Percentiles rank a stretch among this genome's conserved stretches.
These are phyloP conservation scores for Sepiola atlantica DNA, from an alignment of 2,888 invertebrate genomes.

Conservation along the genomic window DNA sequence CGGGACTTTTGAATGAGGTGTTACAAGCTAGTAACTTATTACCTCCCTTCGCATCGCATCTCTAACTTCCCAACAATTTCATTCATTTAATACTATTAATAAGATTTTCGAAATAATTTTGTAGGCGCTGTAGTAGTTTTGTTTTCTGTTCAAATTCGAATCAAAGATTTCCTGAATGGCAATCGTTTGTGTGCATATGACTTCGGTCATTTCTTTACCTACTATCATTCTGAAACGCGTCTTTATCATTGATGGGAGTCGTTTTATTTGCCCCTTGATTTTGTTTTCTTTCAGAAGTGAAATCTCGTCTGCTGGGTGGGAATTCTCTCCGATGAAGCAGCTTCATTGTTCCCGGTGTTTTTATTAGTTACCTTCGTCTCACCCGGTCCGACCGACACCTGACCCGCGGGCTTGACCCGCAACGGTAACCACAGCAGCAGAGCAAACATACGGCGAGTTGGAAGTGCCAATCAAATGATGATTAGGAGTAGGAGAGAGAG, in stretches of 20 bases:
- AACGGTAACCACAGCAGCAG: constrained; percentile 32
- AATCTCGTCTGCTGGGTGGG: not conserved
- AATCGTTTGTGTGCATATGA: not conserved
- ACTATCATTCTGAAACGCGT: not conserved
- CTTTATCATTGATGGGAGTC: not conserved
- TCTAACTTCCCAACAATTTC: no score
- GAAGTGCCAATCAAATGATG: constrained; percentile 46
- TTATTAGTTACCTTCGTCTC: not conserved
- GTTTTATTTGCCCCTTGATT: not conserved
- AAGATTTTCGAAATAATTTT: not conserved
- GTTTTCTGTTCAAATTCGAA: not conserved
- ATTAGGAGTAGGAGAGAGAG: not conserved
- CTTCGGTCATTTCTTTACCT: not conserved
- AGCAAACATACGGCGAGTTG: constrained; percentile 40
- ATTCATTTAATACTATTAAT: no score
- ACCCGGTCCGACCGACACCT: not conserved
- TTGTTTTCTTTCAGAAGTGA: not conserved
- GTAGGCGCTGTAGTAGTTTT: not conserved
- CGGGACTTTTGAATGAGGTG: no score
- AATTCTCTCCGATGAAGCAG: not conserved
- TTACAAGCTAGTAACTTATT: no score
- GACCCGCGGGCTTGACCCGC: not conserved
- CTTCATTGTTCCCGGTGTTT: constrained; percentile 18
- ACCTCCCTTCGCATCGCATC: no score
- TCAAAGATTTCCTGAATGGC: not conserved